Percentiles rank a stretch among this genome's conserved stretches.
phyloP scores from a whole-genome alignment of 2,888 invertebrate genomes.

The Papilio protenor region DNA sequence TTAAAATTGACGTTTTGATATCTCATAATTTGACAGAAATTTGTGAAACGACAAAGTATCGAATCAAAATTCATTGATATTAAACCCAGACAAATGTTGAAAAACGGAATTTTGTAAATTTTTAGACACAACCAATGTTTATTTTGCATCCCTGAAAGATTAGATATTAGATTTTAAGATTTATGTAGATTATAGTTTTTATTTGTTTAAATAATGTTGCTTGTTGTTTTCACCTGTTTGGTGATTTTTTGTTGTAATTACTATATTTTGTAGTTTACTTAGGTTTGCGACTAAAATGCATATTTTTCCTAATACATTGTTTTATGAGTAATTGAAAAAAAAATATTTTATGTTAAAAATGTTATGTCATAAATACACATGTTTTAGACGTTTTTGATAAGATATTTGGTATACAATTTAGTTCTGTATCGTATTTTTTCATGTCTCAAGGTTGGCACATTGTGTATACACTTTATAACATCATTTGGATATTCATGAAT shows the following conservation, averaged over 20 bases:
- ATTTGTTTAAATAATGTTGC: background rate
- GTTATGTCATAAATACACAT: background rate
- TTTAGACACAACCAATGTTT: background rate
- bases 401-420: background rate
- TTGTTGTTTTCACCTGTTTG: background rate
- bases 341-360: background rate
- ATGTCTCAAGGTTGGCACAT: background rate
- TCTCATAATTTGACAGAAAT: background rate
- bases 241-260: background rate
- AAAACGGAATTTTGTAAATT: background rate
- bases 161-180: background rate
- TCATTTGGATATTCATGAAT: background rate
- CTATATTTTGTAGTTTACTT: conserved; percentile 3
- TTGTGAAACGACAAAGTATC: background rate
- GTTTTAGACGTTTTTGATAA: background rate
- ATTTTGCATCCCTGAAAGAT: background rate
- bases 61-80: background rate
- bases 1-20: background rate
- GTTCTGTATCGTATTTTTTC: background rate
- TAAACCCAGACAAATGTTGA: background rate
- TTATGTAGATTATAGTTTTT: background rate
- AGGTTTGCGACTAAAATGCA: conserved; percentile 9
- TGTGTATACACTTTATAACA: background rate
- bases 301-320: background rate
- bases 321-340: background rate